Evolutionary conservation across 2,113 vertebrate genomes (phyloP), one percentile per base, ranked within the genome.

Genomic region (Scomber scombrus): DNA sequence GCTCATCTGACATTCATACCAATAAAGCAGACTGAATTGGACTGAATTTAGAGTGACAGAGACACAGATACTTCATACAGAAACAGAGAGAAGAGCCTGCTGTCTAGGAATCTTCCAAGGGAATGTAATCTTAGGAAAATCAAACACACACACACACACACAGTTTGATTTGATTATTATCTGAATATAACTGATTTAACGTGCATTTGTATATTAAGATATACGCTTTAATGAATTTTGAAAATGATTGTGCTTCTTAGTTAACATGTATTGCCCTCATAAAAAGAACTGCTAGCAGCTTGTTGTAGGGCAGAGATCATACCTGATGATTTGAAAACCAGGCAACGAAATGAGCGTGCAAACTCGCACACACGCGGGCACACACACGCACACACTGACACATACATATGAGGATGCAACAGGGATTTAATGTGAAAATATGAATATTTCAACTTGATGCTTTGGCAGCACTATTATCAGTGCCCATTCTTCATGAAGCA

Each of bases 1-100:
- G 78, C 84, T 90, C 23, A 85, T 84, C 61, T 80, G 58, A 89
- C 81, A 82, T 87, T 89, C 78, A 87, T 90, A 69, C 54, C 63
- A 84, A 80, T 85, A 78, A 85, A 67, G 34, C 34, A 78, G 55
- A 82, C 15, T 43, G 21, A 80, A 73, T n/a, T 80, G 71, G 87
- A 72, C 23, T 77, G 61, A 82, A 89, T 72, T 61, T 46, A 73
- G 71, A 85, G 67, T 66, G 75, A 78, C 69, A 58, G 60, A 52
- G 71, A 82, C 49, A 51, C 51, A 50, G 31, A 34, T 1, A 14
- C 18, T 72, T 78, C 52, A 68, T 71, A 29, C 26, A 64, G 50
- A 76, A 64, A 65, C n/a, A 58, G 60, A 51, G 58, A 51, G 58
- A 65, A 43, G 47, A 72, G 65, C 69, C 40, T 18, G 47, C 81